These are phyloP conservation scores for Ectemnius lituratus DNA, from an alignment of 2,888 invertebrate species.

Conservation along the genomic window DNA sequence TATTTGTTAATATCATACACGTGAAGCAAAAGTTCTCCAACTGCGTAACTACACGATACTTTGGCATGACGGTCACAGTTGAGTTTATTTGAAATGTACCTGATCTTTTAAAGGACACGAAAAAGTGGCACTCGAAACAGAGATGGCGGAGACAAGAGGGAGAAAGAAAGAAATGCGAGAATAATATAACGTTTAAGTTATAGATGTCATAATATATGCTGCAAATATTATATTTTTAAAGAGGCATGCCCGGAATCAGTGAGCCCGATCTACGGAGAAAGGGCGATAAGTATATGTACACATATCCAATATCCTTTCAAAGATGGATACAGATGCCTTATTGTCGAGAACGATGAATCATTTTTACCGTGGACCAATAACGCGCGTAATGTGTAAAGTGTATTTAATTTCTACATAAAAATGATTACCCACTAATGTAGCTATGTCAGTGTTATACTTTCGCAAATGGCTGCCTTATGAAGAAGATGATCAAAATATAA, in stretches of 20 bases:
- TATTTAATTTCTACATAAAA: slow-evolving; percentile 59
- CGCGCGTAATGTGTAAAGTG: slow-evolving; percentile 60
- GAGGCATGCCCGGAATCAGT: slow-evolving; percentile 66
- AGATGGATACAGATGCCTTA: slow-evolving; percentile 39
- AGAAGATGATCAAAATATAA: too few relatives aligned
- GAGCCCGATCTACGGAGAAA: slow-evolving; percentile 62
- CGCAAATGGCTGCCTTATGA: too few relatives aligned
- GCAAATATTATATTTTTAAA: slow-evolving; percentile 68
- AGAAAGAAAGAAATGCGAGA: slow-evolving; percentile 44
- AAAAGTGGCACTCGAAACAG: slow-evolving; percentile 46
- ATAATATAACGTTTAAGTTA: slow-evolving; percentile 64
- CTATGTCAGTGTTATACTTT: slow-evolving; percentile 29
- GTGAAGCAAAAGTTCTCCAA: slow-evolving; percentile 3
- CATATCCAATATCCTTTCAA: slow-evolving; percentile 60
- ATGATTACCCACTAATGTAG: slow-evolving; percentile 45
- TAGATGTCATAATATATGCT: slow-evolving; percentile 73
- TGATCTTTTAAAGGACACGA: slow-evolving; percentile 64
- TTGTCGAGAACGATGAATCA: slow-evolving; percentile 43
- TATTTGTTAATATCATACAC: slow-evolving; percentile 3
- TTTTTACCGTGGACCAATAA: slow-evolving; percentile 42
- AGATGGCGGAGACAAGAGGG: slow-evolving; percentile 36
- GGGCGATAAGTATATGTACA: slow-evolving; percentile 54
- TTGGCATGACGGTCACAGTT: slow-evolving; percentile 33
- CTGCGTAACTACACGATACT: slow-evolving; percentile 35
- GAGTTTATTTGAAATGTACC: slow-evolving; percentile 73